Base-by-base conservation (phyloP, 2,888 invertebrate species). In the Melinopterus prodromus region DNA sequence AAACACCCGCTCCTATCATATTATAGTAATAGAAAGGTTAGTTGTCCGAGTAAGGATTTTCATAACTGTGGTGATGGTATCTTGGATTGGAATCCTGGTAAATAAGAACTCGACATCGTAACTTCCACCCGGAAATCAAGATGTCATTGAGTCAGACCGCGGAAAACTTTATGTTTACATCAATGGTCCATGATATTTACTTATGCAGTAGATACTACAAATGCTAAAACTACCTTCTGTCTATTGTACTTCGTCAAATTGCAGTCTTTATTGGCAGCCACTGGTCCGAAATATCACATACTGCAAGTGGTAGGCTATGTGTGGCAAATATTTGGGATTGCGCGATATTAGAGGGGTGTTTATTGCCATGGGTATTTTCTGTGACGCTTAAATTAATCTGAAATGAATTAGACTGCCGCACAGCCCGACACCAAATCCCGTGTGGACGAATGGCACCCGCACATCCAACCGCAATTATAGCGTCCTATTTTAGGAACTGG, bases 391-490 rank as follows among this genome's bases (percentile, higher is more conserved):
- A 53, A 53, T 53, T 53, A 53, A 53, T 53, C 53, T 53, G 53
- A 53, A 53, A 53, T 53, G 53, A 53, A 53, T 53, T 53, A 53
- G 53, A 53, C 53, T 53, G 53, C 53, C 53, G 53, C 12, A 53
- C 53, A 53, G 53, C 53, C 53, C 53, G 12, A 53, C 53, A 53
- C 53, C 53, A 53, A 53, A 53, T 53, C 53, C 53, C 53, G 12
- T 53, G 53, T 53, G 53, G 53, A 53, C 53, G 53, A 53, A 53
- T 53, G 53, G 53, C 53, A 53, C 53, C 53, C 53, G 53, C 53
- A 53, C 53, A 53, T 53, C 53, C 53, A 12, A 53, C 53, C 53
- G 53, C 53, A 53, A 53, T 53, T 53, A 53, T 53, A 53, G 9
- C 53, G 53, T 53, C 53, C 53, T 53, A 53, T 53, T 53, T 53